Evolutionary conservation across 53 echinoderm and acorn worm species (phyloP), one percentile per base, ranked within the genome.

Genomic region (Echinarachnius parma): DNA sequence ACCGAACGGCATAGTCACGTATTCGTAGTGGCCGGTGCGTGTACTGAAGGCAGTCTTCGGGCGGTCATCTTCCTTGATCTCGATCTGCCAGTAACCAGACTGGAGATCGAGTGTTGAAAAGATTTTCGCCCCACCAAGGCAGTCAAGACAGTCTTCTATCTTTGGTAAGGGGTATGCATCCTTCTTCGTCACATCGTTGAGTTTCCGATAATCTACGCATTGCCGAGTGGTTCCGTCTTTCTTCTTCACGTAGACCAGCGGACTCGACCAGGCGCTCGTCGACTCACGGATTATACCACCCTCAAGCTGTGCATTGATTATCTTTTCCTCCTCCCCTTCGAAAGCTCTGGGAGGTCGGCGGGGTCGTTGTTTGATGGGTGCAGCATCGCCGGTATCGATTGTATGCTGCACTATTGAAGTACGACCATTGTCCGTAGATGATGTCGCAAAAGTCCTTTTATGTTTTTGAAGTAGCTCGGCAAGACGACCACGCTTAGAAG

Each of bases 21-120:
- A 84, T 55, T 89, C 76, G 15, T 77, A 89, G 35, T 84, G 39
- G 15, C 89, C 84, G 57, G 35, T 75, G 16, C 81, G 58, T 30
- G 80, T 84, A 26, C 80, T 54, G 25, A 89, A 81, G 18, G 89
- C 81, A 3, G 77, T 89, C 77, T 89, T 89, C 2, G 58, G 69
- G 5, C 77, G 26, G 44, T 88, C 88, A 33, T 64, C 45, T 18
- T 66, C 59, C 7, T 82, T 82, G 9, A 88, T 33, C 9, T 83
- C 79, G 11, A 82, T 83, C 35, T 87, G 87, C 82, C 87, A 87
- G 45, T 78, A 87, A 4, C 83, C 88, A 7, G 83, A 77, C 48
- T 83, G 79, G n/a, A 88, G 44, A 34, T 88, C 80, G 9, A 88
- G 36, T 3, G 80, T 83, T 30, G 75, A 66, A 48, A 83, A 88